Evolutionary conservation across 1,140 invertebrate genomes (phyloP).

Genomic region (Ceratosolen solmsi): DNA sequence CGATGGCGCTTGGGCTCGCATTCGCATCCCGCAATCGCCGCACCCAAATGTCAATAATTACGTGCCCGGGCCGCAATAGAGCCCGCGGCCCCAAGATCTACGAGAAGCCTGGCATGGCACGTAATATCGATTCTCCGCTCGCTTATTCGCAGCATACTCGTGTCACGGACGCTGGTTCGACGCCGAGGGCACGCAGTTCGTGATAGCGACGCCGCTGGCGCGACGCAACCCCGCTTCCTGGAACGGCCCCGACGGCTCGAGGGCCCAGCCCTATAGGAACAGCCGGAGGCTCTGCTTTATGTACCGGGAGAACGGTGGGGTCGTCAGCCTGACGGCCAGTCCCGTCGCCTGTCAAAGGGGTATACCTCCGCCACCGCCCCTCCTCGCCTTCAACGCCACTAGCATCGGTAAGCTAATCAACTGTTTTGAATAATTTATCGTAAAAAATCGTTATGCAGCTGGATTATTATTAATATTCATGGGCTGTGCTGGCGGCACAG

Average conservation of each 20-base stretch:
- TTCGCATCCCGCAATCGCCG: too few relatives aligned
- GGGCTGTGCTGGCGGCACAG: neutral
- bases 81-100: too few relatives aligned
- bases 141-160: slow-evolving; percentile 80
- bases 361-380: slow-evolving; percentile 67
- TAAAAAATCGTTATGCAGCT: too few relatives aligned
- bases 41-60: too few relatives aligned
- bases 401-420: slow-evolving; percentile 71
- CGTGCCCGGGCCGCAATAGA: too few relatives aligned
- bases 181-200: slow-evolving; percentile 79
- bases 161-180: slow-evolving; percentile 87
- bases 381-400: slow-evolving; percentile 76
- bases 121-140: slow-evolving; percentile 35
- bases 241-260: slow-evolving; percentile 69
- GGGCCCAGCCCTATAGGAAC: slow-evolving; percentile 72
- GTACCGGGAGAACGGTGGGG: slow-evolving; percentile 72
- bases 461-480: too few relatives aligned
- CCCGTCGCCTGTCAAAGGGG: slow-evolving; percentile 74
- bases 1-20: too few relatives aligned
- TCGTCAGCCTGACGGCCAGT: slow-evolving; percentile 74
- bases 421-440: too few relatives aligned
- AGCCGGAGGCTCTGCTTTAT: slow-evolving; percentile 75
- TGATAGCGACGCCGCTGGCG: slow-evolving; percentile 78
- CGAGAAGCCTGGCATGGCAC: too few relatives aligned
- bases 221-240: slow-evolving; percentile 82